A percentile compares a stretch with the other conserved stretches of the same genome.
Conservation (phyloP, 2,113 vertebrate species). For the Okapia johnstoni region DNA sequence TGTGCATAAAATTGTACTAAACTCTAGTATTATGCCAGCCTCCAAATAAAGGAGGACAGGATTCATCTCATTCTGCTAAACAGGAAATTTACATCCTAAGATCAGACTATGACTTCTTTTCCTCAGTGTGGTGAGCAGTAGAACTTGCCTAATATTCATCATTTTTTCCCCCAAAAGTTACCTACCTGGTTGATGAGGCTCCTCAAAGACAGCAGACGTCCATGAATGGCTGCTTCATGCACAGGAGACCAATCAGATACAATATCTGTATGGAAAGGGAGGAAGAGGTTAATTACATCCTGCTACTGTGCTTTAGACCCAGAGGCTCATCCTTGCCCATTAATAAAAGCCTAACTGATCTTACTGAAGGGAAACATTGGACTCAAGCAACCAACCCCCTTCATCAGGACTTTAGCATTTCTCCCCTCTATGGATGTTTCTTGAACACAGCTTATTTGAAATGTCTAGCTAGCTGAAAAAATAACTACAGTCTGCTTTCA, state of each 20-base stretch:
- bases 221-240: constrained; percentile 89
- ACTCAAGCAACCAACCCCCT: not conserved
- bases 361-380: not conserved
- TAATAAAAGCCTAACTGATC: not conserved
- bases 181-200: constrained; percentile 89
- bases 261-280: constrained; percentile 72
- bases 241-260: constrained; percentile 91
- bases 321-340: not conserved
- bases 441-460: not conserved
- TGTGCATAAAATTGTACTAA: not conserved
- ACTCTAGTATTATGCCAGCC: not conserved
- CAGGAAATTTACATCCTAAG: not conserved
- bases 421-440: not conserved
- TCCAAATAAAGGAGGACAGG: not conserved
- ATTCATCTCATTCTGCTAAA: not conserved
- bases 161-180: constrained; percentile 33
- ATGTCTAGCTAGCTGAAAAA: not conserved
- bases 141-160: not conserved
- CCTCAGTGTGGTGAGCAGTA: not conserved
- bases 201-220: constrained; percentile 82
- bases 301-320: not conserved
- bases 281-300: not conserved
- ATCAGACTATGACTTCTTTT: not conserved
- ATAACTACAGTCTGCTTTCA: not conserved
- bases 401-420: not conserved